Evolutionary conservation across 2,797 vertebrate species (phyloP).

Genomic region (Molossus alvarezi): DNA sequence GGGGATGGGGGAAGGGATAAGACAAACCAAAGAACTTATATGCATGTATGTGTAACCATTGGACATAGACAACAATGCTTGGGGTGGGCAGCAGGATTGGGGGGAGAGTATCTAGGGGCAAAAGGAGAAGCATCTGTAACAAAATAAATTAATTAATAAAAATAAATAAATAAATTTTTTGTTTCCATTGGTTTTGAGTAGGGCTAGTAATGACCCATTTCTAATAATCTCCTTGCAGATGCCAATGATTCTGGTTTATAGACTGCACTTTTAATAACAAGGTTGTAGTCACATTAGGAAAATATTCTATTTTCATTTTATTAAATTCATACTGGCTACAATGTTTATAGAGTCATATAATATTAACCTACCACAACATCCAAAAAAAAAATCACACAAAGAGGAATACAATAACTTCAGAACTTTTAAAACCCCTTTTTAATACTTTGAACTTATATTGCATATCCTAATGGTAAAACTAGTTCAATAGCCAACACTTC

Average conservation of each 20-base stretch:
- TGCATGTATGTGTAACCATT: too few species aligned
- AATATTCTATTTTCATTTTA: slow-evolving; percentile 64
- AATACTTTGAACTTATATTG: not conserved
- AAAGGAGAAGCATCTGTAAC: too few species aligned
- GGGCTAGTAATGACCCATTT: not conserved
- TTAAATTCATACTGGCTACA: slow-evolving; percentile 46
- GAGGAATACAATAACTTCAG: not conserved
- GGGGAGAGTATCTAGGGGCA: too few species aligned
- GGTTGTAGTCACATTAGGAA: not conserved
- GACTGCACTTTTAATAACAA: not conserved
- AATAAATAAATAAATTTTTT: slow-evolving; percentile 45
- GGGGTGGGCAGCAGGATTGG: too few species aligned
- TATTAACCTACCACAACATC: slow-evolving; percentile 3
- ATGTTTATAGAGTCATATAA: not conserved
- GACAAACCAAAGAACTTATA: too few species aligned
- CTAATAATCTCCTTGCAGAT: not conserved
- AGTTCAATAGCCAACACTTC: not conserved
- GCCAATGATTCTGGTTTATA: not conserved
- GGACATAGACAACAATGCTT: too few species aligned
- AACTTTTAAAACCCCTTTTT: slow-evolving; percentile 2
- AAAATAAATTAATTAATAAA: too few species aligned
- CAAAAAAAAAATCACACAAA: not conserved
- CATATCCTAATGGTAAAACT: slow-evolving; percentile 30
- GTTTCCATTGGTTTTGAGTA: not conserved
- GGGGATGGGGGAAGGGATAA: too few species aligned